Percentiles rank a stretch among this genome's conserved stretches.
These are phyloP conservation scores for Platanista minor DNA, from an alignment of 2,113 vertebrate genomes.

Conservation along the genomic window DNA sequence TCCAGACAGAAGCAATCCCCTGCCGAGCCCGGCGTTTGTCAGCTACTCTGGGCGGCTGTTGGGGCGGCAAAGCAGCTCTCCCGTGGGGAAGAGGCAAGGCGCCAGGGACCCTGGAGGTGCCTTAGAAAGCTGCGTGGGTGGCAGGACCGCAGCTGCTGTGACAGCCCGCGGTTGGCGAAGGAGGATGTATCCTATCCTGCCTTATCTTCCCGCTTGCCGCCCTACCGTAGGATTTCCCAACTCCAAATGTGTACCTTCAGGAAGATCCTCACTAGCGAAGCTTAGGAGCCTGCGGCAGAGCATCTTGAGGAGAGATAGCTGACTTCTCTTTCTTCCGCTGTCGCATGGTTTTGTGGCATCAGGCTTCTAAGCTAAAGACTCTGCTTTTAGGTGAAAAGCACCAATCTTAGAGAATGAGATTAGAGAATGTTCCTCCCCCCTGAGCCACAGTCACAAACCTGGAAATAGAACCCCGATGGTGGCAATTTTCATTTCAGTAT, in stretches of 20 bases:
- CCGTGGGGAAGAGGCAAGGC: not conserved
- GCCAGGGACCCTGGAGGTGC: not conserved
- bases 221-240: not conserved
- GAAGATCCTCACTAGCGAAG: not conserved
- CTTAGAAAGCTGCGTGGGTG: not conserved
- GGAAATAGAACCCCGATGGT: not conserved
- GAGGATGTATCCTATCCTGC: not conserved
- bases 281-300: not conserved
- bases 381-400: not conserved
- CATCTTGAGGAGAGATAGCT: not conserved
- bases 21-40: not conserved
- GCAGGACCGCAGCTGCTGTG: not conserved
- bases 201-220: not conserved
- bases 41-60: not conserved
- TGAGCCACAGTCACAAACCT: not conserved
- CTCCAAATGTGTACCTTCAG: not conserved
- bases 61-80: not conserved
- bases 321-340: not conserved
- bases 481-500: not conserved
- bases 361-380: not conserved
- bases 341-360: not conserved
- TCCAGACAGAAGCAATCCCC: constrained; percentile 74
- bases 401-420: not conserved
- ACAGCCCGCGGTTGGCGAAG: not conserved
- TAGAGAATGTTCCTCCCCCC: not conserved